These are phyloP conservation scores for Elephas maximus DNA, from an alignment of 2,113 vertebrate species.

Conservation along the genomic window DNA sequence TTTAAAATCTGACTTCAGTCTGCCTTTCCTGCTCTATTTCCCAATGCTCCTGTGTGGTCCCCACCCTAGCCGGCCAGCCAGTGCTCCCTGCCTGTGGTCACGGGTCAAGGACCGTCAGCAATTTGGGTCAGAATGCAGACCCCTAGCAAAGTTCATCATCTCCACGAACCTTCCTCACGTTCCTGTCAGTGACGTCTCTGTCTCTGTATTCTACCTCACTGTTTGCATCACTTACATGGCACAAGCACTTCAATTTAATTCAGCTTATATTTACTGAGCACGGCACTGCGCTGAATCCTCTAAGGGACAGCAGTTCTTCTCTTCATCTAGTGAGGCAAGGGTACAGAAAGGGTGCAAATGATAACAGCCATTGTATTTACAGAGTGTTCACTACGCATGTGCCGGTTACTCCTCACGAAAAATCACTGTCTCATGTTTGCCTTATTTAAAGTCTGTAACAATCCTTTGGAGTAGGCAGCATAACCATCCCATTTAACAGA, in stretches of 20 bases:
- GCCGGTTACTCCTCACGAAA: not conserved
- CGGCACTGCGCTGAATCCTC: not conserved
- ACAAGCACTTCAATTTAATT: not conserved
- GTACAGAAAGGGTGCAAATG: not conserved
- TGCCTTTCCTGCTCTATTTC: not conserved
- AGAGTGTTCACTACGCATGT: not conserved
- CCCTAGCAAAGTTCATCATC: not conserved
- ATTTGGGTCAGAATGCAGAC: not conserved
- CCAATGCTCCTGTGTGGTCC: not conserved
- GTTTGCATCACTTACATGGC: not conserved
- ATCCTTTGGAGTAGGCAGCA: not conserved
- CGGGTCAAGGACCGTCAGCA: not conserved
- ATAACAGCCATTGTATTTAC: not conserved
- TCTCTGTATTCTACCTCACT: not conserved
- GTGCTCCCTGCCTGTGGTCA: not conserved
- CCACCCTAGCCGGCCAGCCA: not conserved
- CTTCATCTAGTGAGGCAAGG: not conserved
- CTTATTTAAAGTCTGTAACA: not conserved
- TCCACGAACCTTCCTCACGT: not conserved
- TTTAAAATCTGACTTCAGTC: not conserved
- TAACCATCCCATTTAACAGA: not conserved
- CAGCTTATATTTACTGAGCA: not conserved
- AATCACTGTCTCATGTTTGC: not conserved
- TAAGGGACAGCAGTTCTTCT: not conserved
- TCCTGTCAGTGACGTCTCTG: not conserved